Evolutionary conservation across 2,113 vertebrate species (phyloP), one percentile per base, ranked within the genome.

Genomic region (Irena cyanogastra): DNA sequence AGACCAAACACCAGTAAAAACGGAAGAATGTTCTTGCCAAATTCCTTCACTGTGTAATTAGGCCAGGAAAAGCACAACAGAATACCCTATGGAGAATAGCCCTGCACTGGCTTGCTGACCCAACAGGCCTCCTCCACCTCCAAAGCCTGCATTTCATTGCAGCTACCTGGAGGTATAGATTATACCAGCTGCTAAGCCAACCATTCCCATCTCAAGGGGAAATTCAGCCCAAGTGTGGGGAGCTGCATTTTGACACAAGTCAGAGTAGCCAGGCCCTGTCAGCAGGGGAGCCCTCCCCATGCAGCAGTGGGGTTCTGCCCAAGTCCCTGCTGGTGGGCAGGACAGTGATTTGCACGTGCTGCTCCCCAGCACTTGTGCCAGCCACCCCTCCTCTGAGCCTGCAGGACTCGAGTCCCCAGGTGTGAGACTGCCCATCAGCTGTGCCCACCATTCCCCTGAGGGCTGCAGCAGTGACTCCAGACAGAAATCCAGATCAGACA

Each of bases 1-100:
- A 94, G 85, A 70, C 30, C 56, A 92, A 95, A 53, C 41, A 92
- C 54, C 68, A 86, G 42, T 23, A 71, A 52, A 86, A 93, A 37
- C 0, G 0, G 75, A 93, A 93, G 71, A 59, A 77, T 24, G 24
- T 15, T 71, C 93, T 92, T 93, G 94, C 90, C 95, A 96, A 93
- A 89, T 88, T 90, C 92, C 65, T 92, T 64, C 60, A 54, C 56
- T 70, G n/a, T 42, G 59, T 65, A 74, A 90, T 94, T 91, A 96
- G 85, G 93, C 76, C 93, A 94, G 76, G 76, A 91, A 95, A 93
- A 96, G 95, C 93, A 96, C 82, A 81, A 60, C 68, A 92, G 92
- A 94, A 90, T 66, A 60, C 18, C 12, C 92, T 56, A 1, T 5
- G 45, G 88, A 95, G 79, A 92, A 56, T 5, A 95, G 47, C 41